A percentile compares a stretch with the other conserved stretches of the same genome.
Conservation (phyloP, 2,888 invertebrate genomes). For the Erebia ligea region DNA sequence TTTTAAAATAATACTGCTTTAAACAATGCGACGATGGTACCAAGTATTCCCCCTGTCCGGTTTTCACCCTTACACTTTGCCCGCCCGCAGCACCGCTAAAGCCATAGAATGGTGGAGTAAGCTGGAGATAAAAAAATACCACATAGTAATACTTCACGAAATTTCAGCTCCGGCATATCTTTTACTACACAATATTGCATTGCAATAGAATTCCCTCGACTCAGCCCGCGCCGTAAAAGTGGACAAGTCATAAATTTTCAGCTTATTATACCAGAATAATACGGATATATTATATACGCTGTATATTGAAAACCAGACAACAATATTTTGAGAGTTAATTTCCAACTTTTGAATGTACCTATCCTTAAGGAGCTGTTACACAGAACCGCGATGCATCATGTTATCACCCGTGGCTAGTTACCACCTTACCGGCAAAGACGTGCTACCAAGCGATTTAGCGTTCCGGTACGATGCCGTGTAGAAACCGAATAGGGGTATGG, state of each 20-base stretch:
- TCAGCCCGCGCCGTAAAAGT: conserved; percentile 29
- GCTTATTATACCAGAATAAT: conserved; percentile 42
- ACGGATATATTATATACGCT: conserved; percentile 14
- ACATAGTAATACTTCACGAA: conserved; percentile 4
- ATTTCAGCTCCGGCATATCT: conserved; percentile 5
- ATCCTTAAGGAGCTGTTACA: not conserved
- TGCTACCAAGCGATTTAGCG: too few relatives aligned
- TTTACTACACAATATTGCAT: conserved; percentile 14
- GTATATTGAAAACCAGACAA: conserved; percentile 40
- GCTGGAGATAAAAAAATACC: not conserved
- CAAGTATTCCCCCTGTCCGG: too few relatives aligned
- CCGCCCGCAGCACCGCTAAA: too few relatives aligned
- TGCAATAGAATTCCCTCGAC: conserved; percentile 34
- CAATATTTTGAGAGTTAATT: conserved; percentile 37
- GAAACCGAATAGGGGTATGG: too few relatives aligned
- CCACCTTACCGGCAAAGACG: too few relatives aligned
- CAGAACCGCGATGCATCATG: not conserved
- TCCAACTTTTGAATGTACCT: conserved; percentile 17
- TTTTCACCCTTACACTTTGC: too few relatives aligned
- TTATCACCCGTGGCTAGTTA: too few relatives aligned
- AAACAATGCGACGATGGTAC: too few relatives aligned
- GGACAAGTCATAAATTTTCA: conserved; percentile 41
- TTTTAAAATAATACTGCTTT: too few relatives aligned
- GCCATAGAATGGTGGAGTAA: not conserved
- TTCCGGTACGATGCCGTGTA: too few relatives aligned